Evolutionary conservation across 2,888 invertebrate species (phyloP).

Genomic region (Drosophila paranaensis): DNA sequence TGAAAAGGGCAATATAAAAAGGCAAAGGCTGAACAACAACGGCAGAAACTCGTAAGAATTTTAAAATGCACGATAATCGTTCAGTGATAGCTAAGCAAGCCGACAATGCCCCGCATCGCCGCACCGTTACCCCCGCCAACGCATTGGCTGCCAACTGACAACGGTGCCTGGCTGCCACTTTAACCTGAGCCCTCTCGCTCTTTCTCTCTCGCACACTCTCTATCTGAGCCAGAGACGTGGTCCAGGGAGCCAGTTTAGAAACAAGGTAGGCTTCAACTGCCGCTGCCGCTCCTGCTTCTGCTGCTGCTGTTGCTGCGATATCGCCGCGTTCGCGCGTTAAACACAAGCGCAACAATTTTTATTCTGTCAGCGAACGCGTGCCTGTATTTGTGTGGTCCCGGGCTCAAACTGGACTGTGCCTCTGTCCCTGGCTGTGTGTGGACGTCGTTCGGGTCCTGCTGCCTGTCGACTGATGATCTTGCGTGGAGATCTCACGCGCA

Average conservation of each 20-base stretch:
- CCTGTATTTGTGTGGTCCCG: conserved; percentile 85
- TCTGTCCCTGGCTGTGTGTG: conserved; percentile 19
- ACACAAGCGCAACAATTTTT: conserved; percentile 85
- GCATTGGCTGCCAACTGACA: conserved; percentile 58
- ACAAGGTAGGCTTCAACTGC: conserved; percentile 65
- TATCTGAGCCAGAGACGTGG: conserved; percentile 30
- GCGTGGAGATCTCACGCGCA: conserved; percentile 82
- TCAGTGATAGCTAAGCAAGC: conserved; percentile 81
- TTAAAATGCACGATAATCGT: conserved; percentile 85
- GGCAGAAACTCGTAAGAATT: conserved; percentile 82
- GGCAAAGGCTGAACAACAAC: conserved; percentile 59
- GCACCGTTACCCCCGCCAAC: conserved; percentile 23
- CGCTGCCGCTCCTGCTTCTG: no score
- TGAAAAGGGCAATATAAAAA: conserved; percentile 78
- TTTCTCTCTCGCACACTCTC: neutral
- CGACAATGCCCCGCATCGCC: conserved; percentile 63
- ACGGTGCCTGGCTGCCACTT: conserved; percentile 73
- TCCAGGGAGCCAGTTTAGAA: conserved; percentile 75
- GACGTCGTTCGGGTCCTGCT: conserved; percentile 34
- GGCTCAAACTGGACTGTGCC: conserved; percentile 72
- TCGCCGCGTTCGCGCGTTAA: conserved; percentile 84
- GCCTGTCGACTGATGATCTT: conserved; percentile 62
- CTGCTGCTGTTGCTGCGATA: conserved; percentile 71
- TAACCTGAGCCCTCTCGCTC: conserved; percentile 51
- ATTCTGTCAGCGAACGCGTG: conserved; percentile 85